Base-by-base conservation (phyloP, 1,140 invertebrate species). In the Drosophila quadrilineata region DNA sequence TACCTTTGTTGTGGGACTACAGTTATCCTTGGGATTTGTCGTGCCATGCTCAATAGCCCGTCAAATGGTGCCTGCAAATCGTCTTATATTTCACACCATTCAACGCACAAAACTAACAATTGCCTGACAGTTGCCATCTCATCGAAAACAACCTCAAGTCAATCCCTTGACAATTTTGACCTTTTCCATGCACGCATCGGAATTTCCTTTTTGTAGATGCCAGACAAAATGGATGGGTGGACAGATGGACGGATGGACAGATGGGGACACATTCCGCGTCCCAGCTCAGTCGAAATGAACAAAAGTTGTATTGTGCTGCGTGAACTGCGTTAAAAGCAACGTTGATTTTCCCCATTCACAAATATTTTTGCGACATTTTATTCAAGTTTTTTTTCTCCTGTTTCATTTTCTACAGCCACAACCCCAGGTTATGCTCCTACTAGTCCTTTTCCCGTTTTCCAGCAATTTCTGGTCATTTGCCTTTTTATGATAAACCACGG, bases 291-390 rank as follows among this genome's bases (percentile, higher is more conserved):
- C 62, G 54, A 49, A 50, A 62, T 54, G 70, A 57, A 66, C 59
- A 54, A 70, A 57, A 58, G 59, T 80, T 79, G 68, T 80, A 71
- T 80, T 69, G 67, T 75, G 24, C 24, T 12, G 14, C 36, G 22
- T 22, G 31, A 52, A 40, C 49, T 59, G n/a, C n/a, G 29, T 64
- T 45, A 31, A 69, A 65, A 57, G 53, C 68, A 72, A 65, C 62
- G 72, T 84, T 70, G 59, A 70, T 77, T 72, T 73, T 36, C 35
- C 17, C 33, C 50, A 60, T 69, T 72, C 50, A 72, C 50, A 53
- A 75, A 35, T 35, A 14, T 41, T 66, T 75, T 56, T 49, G 31
- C 33, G 21, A 28, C 54, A 49, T 54, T 68, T 67, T 68, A 12
- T 21, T 35, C 19, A 12, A 58, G 43, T 49, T 46, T 38, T 40